A percentile compares a stretch with the other conserved stretches of the same genome.
Evolutionary conservation across 1,140 invertebrate genomes (phyloP).

Genomic region (Drosophila watanabei): DNA sequence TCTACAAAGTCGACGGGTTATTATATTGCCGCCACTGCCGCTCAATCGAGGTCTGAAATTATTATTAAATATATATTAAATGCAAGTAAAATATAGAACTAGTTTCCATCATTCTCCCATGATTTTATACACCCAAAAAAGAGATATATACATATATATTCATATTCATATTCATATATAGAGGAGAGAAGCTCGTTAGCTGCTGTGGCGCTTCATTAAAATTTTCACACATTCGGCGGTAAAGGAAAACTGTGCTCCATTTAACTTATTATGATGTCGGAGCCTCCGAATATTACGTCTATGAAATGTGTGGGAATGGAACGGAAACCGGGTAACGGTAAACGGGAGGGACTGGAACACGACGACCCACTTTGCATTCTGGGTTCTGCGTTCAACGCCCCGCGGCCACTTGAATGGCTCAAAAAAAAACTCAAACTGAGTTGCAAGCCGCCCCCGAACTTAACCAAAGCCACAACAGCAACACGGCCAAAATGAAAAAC

Average conservation of each 20-base stretch:
- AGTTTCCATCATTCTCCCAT: background rate
- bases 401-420: slow-evolving; percentile 61
- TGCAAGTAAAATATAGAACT: background rate
- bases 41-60: slow-evolving; percentile 65
- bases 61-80: background rate
- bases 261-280: slow-evolving; percentile 52
- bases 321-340: background rate
- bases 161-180: background rate
- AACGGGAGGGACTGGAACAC: slow-evolving; percentile 20
- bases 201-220: slow-evolving; percentile 70
- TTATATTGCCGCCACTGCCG: slow-evolving; percentile 78
- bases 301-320: slow-evolving; percentile 15
- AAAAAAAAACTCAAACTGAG: slow-evolving; percentile 60
- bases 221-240: slow-evolving; percentile 75
- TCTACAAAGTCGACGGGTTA: slow-evolving; percentile 90
- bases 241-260: slow-evolving; percentile 53
- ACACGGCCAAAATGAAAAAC: slow-evolving; percentile 43
- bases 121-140: slow-evolving; percentile 17
- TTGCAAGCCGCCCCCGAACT: slow-evolving; percentile 21
- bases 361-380: slow-evolving; percentile 72
- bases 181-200: slow-evolving; percentile 68
- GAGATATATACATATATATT: background rate
- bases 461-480: slow-evolving; percentile 37
- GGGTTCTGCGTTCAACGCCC: slow-evolving; percentile 48
- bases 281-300: slow-evolving; percentile 52